Base-by-base conservation (phyloP, 2,113 vertebrate genomes). In the Paramisgurnus dabryanus region DNA sequence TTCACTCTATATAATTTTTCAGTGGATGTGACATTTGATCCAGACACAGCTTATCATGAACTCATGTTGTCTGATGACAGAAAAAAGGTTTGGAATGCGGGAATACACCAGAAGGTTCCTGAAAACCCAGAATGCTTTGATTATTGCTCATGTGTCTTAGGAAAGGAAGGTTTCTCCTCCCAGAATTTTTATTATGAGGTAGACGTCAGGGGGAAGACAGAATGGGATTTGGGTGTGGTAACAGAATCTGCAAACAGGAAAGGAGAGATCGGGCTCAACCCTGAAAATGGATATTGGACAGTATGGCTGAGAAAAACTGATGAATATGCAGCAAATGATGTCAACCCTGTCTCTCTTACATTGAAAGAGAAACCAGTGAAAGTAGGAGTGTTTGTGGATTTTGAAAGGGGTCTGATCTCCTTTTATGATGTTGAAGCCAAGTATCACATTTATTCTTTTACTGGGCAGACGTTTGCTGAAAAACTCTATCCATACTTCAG, bases 401-500 rank as follows among this genome's bases (percentile, higher is more conserved):
- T 55, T 55, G 13, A 55, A 15, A 15, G 53, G 50, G 68, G 68
- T 57, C 9, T 71, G 68, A 17, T 71, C 68, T 71, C 68, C 17
- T 71, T 71, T 71, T 71, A 71, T 71, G 68, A 71, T 57, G 50
- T 71, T 55, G 49, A 71, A 55, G 68, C 68, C 68, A 71, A 9
- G 49, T 40, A 71, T 71, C 68, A 71, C 40, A 55, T 71, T 8
- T 71, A 40, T 55, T 71, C 68, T 71, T 71, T 55, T 34, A 71
- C 68, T 40, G 68, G 68, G 13, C 68, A 71, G 49, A 40, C 68
- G 17, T 71, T 71, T n/a, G 4, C 49, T 71, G 22, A 40, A 71
- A 71, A 71, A 8, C 49, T 71, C 49, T 55, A 55, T 55, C 50
- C 50, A 55, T 55, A 55, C 15, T 55, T 55, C 49, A 71, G 49